Conservation (phyloP, 2,797 vertebrate species). For the Synaphobranchus kaupii region DNA sequence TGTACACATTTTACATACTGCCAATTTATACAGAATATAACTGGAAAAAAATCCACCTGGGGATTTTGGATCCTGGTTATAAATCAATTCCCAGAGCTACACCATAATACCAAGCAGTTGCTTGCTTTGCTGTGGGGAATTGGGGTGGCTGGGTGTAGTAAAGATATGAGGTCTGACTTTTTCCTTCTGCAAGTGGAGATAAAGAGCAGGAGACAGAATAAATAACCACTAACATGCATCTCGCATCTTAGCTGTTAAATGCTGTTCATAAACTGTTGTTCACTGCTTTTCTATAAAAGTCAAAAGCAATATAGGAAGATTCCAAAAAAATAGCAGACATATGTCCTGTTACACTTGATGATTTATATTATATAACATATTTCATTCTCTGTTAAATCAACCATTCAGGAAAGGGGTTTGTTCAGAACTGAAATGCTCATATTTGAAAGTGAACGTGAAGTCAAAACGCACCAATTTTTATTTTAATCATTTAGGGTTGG, state of each 20-base stretch:
- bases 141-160: not conserved
- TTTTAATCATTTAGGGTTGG: not conserved
- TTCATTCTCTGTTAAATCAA: not conserved
- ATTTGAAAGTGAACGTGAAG: not conserved
- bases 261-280: not conserved
- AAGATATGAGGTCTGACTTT: constrained; percentile 5
- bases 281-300: not conserved
- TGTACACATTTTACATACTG: not conserved
- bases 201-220: not conserved
- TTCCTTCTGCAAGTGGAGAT: not conserved
- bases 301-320: constrained; percentile 20
- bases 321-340: not conserved
- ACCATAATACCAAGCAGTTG: not conserved
- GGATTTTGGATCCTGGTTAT: not conserved
- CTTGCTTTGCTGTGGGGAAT: not conserved
- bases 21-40: not conserved
- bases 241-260: not conserved
- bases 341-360: constrained; percentile 12
- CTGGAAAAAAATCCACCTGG: not conserved
- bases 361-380: not conserved
- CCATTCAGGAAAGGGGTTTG: not conserved
- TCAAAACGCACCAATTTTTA: not conserved
- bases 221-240: not conserved
- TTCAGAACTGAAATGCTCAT: not conserved
- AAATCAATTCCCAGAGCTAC: not conserved